phyloP scores from a whole-genome alignment of 2,113 vertebrate genomes.

The Anguilla japonica region DNA sequence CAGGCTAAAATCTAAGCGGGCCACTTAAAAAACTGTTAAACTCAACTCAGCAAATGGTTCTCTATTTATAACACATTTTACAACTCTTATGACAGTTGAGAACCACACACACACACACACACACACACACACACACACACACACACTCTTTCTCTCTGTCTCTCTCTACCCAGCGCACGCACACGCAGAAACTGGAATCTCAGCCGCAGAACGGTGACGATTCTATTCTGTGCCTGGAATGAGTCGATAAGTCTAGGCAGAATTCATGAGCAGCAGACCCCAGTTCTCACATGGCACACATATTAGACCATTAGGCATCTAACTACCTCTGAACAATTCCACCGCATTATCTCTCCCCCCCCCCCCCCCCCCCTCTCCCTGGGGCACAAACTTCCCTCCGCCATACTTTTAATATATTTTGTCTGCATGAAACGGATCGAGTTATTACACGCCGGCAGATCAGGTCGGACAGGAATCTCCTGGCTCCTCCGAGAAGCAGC shows the following conservation, averaged over 20 bases:
- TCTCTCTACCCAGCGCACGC: background rate
- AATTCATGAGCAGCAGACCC: conserved; percentile 85
- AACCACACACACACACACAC: background rate
- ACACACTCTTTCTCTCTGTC: background rate
- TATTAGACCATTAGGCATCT: conserved; percentile 87
- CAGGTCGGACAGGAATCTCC: conserved; percentile 76
- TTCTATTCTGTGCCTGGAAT: conserved; percentile 82
- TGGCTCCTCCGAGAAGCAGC: conserved; percentile 62
- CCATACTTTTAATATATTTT: conserved; percentile 87
- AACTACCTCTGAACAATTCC: conserved; percentile 85
- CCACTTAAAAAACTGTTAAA: background rate
- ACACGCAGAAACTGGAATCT: background rate
- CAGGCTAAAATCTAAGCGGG: background rate
- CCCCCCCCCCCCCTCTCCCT: conserved; percentile 76
- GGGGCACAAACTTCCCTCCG: conserved; percentile 79
- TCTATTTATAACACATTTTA: background rate
- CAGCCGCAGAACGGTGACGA: conserved; percentile 75
- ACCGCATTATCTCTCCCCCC: conserved; percentile 76
- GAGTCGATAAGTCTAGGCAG: conserved; percentile 85
- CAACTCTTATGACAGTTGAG: background rate
- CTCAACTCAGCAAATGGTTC: background rate
- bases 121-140: background rate
- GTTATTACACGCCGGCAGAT: conserved; percentile 78
- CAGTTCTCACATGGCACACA: conserved; percentile 83
- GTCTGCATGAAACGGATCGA: conserved; percentile 80